Evolutionary conservation across 1,140 invertebrate genomes (phyloP), one percentile per base, ranked within the genome.

Genomic region (Brachionus manjavacas): DNA sequence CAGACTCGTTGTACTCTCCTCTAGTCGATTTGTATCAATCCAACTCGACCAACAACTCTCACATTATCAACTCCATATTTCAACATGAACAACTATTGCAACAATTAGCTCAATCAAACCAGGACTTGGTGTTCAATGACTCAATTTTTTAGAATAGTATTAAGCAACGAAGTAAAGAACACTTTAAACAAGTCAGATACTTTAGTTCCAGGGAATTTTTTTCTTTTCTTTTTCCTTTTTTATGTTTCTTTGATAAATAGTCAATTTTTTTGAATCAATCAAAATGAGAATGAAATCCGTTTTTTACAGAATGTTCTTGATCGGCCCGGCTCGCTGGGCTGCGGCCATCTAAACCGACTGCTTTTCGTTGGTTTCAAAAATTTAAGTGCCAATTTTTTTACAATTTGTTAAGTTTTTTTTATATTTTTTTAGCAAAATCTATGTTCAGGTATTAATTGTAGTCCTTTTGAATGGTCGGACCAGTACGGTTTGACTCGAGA

Each of bases 1-100:
- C 79, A 43, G 52, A 81, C n/a, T 60, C 52, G 3, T 12, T 64
- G n/a, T 72, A 72, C 35, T 72, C 68, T 11, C 68, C 68, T 9
- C 68, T 72, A n/a, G 39, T 72, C 16, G 68, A 49, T 14, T 46
- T 76, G 12, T 76, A 76, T 52, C 43, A 76, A 4, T 76, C 41
- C 11, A 76, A 20, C 35, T 74, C 72, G 31, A 70, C 3, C 25
- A 70, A 46, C 16, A 64, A 43, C 39, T 64, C 35, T 60, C 52
- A 81, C n/a, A 68, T 81, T 3, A 20, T 81, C 7, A 81, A 64
- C 52, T 68, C 52, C 16, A 60, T 81, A 60, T 81, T 81, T 81
- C 79, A 81, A 60, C 64, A 81, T 81, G 79, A 81, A 81, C 79
- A 81, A 81, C 46, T 76, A 49, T 76, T 76, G 41, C 39, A 76